Evolutionary conservation across 2,888 invertebrate genomes (phyloP).

Genomic region (Amaurobius ferox): DNA sequence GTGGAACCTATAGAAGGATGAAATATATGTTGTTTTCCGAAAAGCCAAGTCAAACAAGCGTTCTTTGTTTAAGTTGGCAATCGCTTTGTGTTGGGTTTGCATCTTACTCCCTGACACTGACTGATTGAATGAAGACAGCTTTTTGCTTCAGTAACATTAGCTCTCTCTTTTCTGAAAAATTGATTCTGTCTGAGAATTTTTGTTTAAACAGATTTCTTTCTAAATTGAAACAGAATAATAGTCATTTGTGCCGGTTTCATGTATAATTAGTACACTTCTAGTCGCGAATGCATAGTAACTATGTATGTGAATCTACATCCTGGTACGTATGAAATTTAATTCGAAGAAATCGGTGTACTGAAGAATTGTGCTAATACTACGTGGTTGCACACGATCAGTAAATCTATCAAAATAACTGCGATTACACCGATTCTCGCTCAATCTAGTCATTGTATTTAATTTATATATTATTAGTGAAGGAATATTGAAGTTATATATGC

Average conservation of each 20-base stretch:
- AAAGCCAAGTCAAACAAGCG: slow-evolving; percentile 11
- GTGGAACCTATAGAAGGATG: neutral
- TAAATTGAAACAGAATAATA: neutral
- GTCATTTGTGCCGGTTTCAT: no score
- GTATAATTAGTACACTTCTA: no score
- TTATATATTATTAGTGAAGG: no score
- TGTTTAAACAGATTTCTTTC: neutral
- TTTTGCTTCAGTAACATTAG: neutral
- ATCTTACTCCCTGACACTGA: slow-evolving; percentile 17
- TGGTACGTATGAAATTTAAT: no score
- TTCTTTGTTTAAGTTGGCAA: slow-evolving; percentile 29
- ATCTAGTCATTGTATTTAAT: neutral
- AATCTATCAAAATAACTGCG: no score
- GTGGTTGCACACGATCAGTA: no score
- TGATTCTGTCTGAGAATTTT: neutral
- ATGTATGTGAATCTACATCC: no score
- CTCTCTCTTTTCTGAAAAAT: neutral
- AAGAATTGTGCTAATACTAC: no score
- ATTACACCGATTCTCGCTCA: neutral
- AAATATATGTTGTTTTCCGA: neutral
- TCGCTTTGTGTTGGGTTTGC: slow-evolving; percentile 14
- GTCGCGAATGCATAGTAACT: no score
- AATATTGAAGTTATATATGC: no score
- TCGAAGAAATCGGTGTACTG: no score
- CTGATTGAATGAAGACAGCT: slow-evolving; percentile 13